These are phyloP conservation scores for Brevimyrus niger DNA, from an alignment of 2,113 vertebrate genomes.

Conservation along the genomic window DNA sequence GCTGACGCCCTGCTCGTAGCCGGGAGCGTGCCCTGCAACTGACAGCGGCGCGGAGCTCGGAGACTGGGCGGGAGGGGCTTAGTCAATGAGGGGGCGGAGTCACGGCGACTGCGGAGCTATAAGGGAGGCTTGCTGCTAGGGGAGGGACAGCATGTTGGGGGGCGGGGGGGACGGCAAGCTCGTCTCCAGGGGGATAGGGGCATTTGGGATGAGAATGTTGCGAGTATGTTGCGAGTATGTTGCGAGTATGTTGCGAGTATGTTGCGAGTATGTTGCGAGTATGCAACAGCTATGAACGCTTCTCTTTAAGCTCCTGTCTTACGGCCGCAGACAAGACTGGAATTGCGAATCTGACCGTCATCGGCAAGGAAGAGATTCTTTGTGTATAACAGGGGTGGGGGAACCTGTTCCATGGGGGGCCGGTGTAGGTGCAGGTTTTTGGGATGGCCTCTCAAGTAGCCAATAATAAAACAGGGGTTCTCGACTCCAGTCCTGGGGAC, in stretches of 20 bases:
- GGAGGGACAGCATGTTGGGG: not conserved
- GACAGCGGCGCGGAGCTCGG: not conserved
- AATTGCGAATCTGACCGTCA: not conserved
- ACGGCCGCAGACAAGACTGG: not conserved
- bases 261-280: not conserved
- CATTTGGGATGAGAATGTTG: not conserved
- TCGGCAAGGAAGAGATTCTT: not conserved
- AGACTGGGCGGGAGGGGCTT: not conserved
- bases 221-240: not conserved
- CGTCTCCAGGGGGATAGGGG: not conserved
- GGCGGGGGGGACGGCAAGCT: not conserved
- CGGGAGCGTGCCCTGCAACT: not conserved
- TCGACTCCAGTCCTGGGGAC: no score
- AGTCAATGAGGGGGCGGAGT: not conserved
- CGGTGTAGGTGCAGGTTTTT: no score
- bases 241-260: not conserved
- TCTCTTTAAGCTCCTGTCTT: not conserved
- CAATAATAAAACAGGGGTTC: no score
- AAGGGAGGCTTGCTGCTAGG: not conserved
- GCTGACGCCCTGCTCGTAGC: not conserved
- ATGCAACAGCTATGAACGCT: not conserved
- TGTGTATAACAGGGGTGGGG: not conserved
- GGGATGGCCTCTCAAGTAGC: no score
- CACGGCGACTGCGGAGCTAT: not conserved
- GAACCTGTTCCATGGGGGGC: no score